A percentile compares a stretch with the other conserved stretches of the same genome.
Evolutionary conservation across 2,797 vertebrate genomes (phyloP).

Genomic region (Syngnathus acus): DNA sequence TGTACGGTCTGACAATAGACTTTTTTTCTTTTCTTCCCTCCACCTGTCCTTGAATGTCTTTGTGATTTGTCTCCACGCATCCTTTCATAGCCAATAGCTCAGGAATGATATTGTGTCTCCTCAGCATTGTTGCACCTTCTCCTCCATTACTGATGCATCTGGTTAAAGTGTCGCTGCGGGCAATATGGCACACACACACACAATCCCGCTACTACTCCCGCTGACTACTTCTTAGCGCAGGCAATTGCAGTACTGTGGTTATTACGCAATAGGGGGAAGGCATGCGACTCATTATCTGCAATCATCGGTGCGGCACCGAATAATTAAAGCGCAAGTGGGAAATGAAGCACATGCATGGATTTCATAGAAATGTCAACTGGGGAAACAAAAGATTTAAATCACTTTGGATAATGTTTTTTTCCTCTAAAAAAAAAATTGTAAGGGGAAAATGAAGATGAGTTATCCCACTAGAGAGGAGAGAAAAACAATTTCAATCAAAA

Average conservation of each 20-base stretch:
- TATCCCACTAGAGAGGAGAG: too few species aligned
- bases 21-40: slow-evolving; percentile 2
- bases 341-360: neutral
- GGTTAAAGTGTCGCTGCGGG: slow-evolving; percentile 33
- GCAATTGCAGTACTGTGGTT: slow-evolving; percentile 49
- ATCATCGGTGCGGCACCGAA: slow-evolving; percentile 32
- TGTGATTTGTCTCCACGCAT: neutral
- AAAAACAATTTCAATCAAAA: too few species aligned
- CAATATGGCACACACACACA: slow-evolving; percentile 22
- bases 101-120: slow-evolving; percentile 3
- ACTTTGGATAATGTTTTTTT: neutral
- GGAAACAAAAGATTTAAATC: neutral
- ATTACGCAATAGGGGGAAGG: slow-evolving; percentile 43
- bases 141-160: slow-evolving; percentile 23
- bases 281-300: slow-evolving; percentile 43
- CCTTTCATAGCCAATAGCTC: slow-evolving; percentile 11
- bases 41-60: slow-evolving; percentile 6
- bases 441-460: too few species aligned
- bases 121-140: slow-evolving; percentile 9
- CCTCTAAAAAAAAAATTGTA: too few species aligned
- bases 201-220: slow-evolving; percentile 25
- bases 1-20: neutral
- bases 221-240: slow-evolving; percentile 50
- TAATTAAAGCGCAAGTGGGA: slow-evolving; percentile 17
- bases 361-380: neutral